A percentile compares a stretch with the other conserved stretches of the same genome.
phyloP scores from a whole-genome alignment of 2,113 vertebrate species.

The Cheilinus undulatus region DNA sequence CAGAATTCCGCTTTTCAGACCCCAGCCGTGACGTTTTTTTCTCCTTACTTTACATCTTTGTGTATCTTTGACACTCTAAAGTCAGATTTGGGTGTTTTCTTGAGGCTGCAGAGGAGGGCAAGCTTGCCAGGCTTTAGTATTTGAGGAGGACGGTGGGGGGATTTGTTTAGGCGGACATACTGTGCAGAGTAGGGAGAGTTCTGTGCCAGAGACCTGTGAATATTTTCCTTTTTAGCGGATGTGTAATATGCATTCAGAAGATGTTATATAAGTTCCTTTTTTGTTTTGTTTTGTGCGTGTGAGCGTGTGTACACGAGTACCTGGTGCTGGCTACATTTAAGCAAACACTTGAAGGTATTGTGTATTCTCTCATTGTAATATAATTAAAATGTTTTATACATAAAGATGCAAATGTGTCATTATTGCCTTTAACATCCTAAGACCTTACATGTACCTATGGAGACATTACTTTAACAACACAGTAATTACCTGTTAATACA shows the following conservation, averaged over 20 bases:
- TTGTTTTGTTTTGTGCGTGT: conserved; percentile 51
- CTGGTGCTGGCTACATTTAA: conserved; percentile 81
- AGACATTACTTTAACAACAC: too few species aligned
- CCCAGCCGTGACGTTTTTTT: conserved; percentile 35
- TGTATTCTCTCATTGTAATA: conserved; percentile 90
- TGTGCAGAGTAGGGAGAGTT: conserved; percentile 78
- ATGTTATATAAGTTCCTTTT: conserved; percentile 79
- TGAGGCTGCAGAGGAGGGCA: conserved; percentile 13
- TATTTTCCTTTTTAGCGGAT: conserved; percentile 81
- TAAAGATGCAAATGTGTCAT: conserved; percentile 30
- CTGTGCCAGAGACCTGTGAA: conserved; percentile 87
- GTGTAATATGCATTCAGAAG: conserved; percentile 79
- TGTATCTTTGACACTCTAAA: background rate
- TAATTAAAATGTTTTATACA: conserved; percentile 94
- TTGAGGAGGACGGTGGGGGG: conserved; percentile 15
- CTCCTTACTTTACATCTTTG: conserved; percentile 10
- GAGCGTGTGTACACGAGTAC: conserved; percentile 68
- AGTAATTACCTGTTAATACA: too few species aligned
- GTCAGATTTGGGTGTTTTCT: background rate
- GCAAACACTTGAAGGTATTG: conserved; percentile 83
- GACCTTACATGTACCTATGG: too few species aligned
- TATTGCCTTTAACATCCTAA: too few species aligned
- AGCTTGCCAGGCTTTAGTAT: conserved; percentile 23
- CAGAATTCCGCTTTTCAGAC: conserved; percentile 44
- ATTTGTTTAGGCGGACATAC: conserved; percentile 26